A percentile compares a stretch with the other conserved stretches of the same genome.
These are phyloP conservation scores for Osedax frankpressi DNA, from an alignment of 2,888 invertebrate genomes.

Conservation along the genomic window DNA sequence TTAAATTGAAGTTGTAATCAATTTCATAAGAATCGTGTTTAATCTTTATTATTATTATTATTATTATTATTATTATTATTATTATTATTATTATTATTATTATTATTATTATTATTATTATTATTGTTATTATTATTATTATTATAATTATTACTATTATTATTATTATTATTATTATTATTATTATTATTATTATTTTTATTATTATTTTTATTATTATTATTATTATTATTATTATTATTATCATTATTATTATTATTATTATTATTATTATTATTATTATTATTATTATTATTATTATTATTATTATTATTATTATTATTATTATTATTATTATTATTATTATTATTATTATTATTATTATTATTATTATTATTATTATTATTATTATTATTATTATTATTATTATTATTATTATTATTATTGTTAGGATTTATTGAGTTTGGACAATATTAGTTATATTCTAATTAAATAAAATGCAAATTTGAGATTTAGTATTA, in stretches of 20 bases:
- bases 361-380: constrained; percentile 19
- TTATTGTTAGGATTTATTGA: no score
- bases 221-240: constrained; percentile 18
- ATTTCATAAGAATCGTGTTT: no score
- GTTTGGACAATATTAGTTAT: no score
- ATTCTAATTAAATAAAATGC: no score
- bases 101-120: constrained; percentile 18
- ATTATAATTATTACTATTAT: constrained; percentile 21
- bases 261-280: constrained; percentile 15
- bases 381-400: constrained; percentile 20
- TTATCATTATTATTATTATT: constrained; percentile 14
- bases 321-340: constrained; percentile 20
- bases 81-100: constrained; percentile 19
- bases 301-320: constrained; percentile 16
- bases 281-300: constrained; percentile 14
- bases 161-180: constrained; percentile 20
- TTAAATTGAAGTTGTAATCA: no score
- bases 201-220: constrained; percentile 20
- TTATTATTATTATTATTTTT: constrained; percentile 23
- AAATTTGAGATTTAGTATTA: no score
- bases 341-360: constrained; percentile 21
- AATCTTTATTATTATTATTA: no score
- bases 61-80: no score
- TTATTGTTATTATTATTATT: constrained; percentile 21
- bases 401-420: constrained; percentile 20